phyloP scores from a whole-genome alignment of 2,113 vertebrate species.

The Megaceryle torquata region DNA sequence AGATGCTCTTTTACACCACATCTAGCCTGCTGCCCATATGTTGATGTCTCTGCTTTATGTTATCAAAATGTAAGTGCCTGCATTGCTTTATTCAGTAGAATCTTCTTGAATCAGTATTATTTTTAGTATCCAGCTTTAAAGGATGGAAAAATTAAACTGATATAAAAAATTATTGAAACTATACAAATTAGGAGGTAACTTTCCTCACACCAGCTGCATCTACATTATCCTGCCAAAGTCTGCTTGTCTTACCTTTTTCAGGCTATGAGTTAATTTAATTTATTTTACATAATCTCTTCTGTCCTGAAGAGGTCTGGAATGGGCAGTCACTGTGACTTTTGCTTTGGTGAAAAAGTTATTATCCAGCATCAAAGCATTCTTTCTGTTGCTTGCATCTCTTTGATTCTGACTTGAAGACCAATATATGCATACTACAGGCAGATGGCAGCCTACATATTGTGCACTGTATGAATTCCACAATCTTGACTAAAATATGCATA shows the following conservation, averaged over 20 bases:
- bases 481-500: background rate
- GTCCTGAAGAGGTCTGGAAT: background rate
- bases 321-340: background rate
- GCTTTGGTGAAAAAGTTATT: background rate
- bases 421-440: background rate
- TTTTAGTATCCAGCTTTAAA: background rate
- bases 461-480: background rate
- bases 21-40: background rate
- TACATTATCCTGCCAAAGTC: background rate
- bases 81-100: background rate
- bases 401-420: conserved; percentile 14
- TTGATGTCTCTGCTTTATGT: background rate
- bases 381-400: background rate
- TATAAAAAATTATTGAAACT: background rate
- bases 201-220: background rate
- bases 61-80: background rate
- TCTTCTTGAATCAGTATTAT: background rate
- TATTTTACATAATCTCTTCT: background rate
- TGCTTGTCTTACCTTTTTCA: background rate
- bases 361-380: conserved; percentile 38
- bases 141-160: background rate
- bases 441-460: background rate
- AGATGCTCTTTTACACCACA: background rate
- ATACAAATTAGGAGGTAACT: background rate
- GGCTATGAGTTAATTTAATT: background rate